Percentiles rank a stretch among this genome's conserved stretches.
Evolutionary conservation across 2,113 vertebrate species (phyloP).

Genomic region (Scopus umbretta): DNA sequence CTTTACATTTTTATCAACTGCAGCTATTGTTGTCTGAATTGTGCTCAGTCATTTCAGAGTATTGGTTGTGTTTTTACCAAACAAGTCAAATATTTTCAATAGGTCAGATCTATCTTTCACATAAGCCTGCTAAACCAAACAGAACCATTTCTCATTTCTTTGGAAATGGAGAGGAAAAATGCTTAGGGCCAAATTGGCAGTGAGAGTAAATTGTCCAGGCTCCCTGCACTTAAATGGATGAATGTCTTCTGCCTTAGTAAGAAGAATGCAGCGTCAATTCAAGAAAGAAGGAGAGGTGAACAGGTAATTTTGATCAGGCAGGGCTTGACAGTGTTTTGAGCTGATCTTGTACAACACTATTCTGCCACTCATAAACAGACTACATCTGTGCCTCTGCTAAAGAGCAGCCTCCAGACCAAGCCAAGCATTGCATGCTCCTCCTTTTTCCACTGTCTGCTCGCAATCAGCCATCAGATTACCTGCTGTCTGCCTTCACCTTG

Average conservation of each 20-base stretch:
- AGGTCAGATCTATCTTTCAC: constrained; percentile 54
- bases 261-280: background rate
- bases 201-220: constrained; percentile 26
- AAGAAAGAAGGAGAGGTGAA: background rate
- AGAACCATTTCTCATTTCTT: constrained; percentile 43
- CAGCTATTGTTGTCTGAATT: constrained; percentile 31
- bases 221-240: constrained; percentile 11
- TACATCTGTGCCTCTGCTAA: background rate
- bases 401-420: background rate
- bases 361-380: background rate
- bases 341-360: background rate
- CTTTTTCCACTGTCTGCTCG: background rate
- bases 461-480: background rate
- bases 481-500: background rate
- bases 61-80: background rate
- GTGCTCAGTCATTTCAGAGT: constrained; percentile 44
- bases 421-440: background rate
- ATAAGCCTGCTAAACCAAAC: background rate
- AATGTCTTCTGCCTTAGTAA: background rate
- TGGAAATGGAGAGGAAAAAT: constrained; percentile 28
- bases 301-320: background rate
- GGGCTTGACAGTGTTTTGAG: background rate
- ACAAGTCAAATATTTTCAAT: constrained; percentile 43
- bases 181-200: constrained; percentile 8
- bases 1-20: constrained; percentile 47